Percentiles rank a stretch among this genome's conserved stretches.
These are phyloP conservation scores for Trichonephila clavipes DNA, from an alignment of 1,140 invertebrate genomes.

Conservation along the genomic window DNA sequence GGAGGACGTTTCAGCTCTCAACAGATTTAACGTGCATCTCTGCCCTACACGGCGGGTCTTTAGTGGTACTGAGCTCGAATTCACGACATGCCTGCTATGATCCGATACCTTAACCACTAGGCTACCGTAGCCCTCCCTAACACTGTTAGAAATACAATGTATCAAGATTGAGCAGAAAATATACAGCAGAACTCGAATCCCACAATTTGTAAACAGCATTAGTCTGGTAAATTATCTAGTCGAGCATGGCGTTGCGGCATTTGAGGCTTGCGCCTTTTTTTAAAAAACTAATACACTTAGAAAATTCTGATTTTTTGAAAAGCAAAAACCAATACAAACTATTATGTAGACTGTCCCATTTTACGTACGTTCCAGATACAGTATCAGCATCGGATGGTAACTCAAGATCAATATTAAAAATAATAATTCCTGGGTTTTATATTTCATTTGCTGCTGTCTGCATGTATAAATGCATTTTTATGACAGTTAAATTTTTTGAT, in stretches of 20 bases:
- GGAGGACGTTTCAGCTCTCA: too few relatives aligned
- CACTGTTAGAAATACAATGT: neutral
- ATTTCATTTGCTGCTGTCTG: too few relatives aligned
- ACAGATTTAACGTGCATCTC: too few relatives aligned
- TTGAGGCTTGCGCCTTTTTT: neutral
- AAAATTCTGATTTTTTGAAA: constrained; percentile 6
- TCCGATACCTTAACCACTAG: too few relatives aligned
- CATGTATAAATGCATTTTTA: too few relatives aligned
- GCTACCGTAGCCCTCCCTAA: too few relatives aligned
- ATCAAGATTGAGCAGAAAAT: neutral
- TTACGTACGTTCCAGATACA: constrained; percentile 81
- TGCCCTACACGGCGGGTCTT: too few relatives aligned
- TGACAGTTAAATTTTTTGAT: too few relatives aligned
- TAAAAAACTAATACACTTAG: neutral
- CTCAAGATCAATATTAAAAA: neutral
- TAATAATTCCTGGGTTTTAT: too few relatives aligned
- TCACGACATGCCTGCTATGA: too few relatives aligned
- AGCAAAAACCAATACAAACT: neutral
- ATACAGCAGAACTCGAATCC: neutral
- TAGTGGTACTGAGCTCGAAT: too few relatives aligned
- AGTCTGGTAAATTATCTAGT: neutral
- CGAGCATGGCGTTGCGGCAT: constrained; percentile 43
- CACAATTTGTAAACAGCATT: neutral
- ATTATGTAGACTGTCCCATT: constrained; percentile 79
- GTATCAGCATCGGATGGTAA: constrained; percentile 79